Conservation (phyloP, 1,140 invertebrate species). For the Papilio polytes region DNA sequence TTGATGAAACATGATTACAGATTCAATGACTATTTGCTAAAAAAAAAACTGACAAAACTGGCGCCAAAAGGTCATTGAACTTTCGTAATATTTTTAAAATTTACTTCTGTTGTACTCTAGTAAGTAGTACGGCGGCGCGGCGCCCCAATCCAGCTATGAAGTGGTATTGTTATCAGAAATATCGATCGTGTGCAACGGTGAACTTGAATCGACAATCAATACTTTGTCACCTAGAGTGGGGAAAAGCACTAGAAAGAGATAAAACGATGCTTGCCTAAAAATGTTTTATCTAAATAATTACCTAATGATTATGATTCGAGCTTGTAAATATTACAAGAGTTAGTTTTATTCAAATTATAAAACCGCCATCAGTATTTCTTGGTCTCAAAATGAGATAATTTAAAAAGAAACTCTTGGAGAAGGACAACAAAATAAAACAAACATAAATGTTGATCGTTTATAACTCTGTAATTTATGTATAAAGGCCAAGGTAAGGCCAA, state of each 20-base stretch:
- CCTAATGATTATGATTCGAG: background rate
- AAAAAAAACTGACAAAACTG: slow-evolving; percentile 12
- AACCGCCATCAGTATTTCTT: background rate
- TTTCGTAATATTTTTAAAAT: background rate
- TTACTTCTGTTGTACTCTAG: background rate
- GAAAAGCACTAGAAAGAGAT: slow-evolving; percentile 32
- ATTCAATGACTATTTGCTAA: background rate
- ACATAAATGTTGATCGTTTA: background rate
- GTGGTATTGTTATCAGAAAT: slow-evolving; percentile 28
- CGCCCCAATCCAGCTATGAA: slow-evolving; percentile 27
- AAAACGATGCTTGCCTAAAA: slow-evolving; percentile 14
- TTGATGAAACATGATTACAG: too few relatives aligned
- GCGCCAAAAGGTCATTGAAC: slow-evolving; percentile 21
- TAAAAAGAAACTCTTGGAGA: background rate
- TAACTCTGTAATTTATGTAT: slow-evolving; percentile 7
- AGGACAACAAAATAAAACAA: background rate
- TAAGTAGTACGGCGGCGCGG: too few relatives aligned
- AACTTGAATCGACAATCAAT: slow-evolving; percentile 32
- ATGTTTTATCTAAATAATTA: background rate
- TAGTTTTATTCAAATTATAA: background rate
- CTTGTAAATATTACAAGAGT: too few relatives aligned
- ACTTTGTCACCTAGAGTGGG: slow-evolving; percentile 21
- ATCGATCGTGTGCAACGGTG: slow-evolving; percentile 21
- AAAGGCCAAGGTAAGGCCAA: background rate
- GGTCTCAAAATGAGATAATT: background rate